phyloP scores from a whole-genome alignment of 2,797 vertebrate species.

The Paratrypauchen microcephalus region DNA sequence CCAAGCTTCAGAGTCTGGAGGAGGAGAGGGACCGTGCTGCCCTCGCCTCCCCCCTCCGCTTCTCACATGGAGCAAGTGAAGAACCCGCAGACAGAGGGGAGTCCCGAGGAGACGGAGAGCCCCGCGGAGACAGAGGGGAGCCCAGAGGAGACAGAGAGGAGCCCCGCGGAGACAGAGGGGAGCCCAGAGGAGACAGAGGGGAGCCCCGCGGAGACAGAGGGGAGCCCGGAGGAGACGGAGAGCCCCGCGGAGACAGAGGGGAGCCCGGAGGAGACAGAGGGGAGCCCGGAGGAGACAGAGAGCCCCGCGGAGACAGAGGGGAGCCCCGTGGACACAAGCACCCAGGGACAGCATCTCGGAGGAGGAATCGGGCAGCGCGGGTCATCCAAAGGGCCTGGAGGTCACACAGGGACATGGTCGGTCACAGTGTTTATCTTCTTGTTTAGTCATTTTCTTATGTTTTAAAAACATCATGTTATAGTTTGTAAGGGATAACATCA shows the following conservation, averaged over 20 bases:
- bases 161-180: slow-evolving; percentile 11
- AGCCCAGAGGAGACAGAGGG: slow-evolving; percentile 31
- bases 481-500: too few relatives aligned
- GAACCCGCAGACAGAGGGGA: slow-evolving; percentile 23
- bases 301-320: slow-evolving; percentile 12
- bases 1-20: slow-evolving; percentile 71
- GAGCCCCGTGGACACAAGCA: slow-evolving; percentile 33
- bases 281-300: slow-evolving; percentile 11
- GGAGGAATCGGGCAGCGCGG: slow-evolving; percentile 69
- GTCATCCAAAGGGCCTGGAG: slow-evolving; percentile 82
- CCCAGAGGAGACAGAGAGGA: too few relatives aligned
- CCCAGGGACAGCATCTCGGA: slow-evolving; percentile 12
- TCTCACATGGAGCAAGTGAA: neutral
- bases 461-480: too few relatives aligned
- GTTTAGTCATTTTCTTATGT: too few relatives aligned
- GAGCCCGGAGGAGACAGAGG: neutral
- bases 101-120: too few relatives aligned
- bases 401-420: slow-evolving; percentile 73
- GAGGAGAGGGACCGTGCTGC: slow-evolving; percentile 34
- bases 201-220: neutral
- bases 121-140: neutral
- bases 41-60: slow-evolving; percentile 13
- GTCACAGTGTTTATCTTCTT: neutral
- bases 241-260: slow-evolving; percentile 30
- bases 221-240: too few relatives aligned